Percentiles rank a stretch among this genome's conserved stretches.
phyloP scores from a whole-genome alignment of 2,797 vertebrate genomes.

The Fistularia tabacaria region DNA sequence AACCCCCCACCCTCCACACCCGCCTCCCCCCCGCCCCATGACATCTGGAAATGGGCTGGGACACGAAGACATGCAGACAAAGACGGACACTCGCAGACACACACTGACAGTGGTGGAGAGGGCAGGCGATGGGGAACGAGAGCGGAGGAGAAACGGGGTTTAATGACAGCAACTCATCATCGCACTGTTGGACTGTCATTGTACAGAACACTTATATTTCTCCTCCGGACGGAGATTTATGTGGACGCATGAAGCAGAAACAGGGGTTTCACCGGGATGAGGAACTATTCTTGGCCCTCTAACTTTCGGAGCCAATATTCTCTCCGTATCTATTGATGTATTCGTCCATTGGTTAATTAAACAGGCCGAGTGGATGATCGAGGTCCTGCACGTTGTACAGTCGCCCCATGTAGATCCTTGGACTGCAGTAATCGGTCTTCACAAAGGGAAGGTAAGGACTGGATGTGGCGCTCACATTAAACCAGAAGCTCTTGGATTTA shows the following conservation, averaged over 20 bases:
- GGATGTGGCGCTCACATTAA: no score
- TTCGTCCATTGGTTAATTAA: slow-evolving; percentile 7
- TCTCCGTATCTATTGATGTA: slow-evolving; percentile 1
- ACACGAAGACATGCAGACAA: not conserved
- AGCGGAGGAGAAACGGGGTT: slow-evolving; percentile 8
- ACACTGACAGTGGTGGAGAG: slow-evolving; percentile 17
- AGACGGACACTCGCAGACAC: slow-evolving; percentile 13
- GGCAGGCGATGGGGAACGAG: slow-evolving; percentile 18
- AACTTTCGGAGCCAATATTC: slow-evolving; percentile 8
- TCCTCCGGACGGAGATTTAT: slow-evolving; percentile 14
- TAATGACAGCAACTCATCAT: slow-evolving; percentile 35
- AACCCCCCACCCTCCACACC: no score
- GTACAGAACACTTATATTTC: slow-evolving; percentile 24
- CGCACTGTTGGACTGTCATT: slow-evolving; percentile 32
- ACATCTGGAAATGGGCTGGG: slow-evolving; percentile 63
- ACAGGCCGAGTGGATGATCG: not conserved
- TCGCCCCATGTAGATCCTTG: no score
- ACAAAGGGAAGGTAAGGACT: no score
- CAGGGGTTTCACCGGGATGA: slow-evolving; percentile 16
- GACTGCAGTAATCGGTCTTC: no score
- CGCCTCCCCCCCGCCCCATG: no score
- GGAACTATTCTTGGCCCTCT: slow-evolving; percentile 2
- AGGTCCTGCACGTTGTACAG: no score
- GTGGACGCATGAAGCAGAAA: slow-evolving; percentile 10
- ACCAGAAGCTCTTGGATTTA: no score